Evolutionary conservation across 1,140 invertebrate species (phyloP).

Genomic region (Drosophila quadrilineata): DNA sequence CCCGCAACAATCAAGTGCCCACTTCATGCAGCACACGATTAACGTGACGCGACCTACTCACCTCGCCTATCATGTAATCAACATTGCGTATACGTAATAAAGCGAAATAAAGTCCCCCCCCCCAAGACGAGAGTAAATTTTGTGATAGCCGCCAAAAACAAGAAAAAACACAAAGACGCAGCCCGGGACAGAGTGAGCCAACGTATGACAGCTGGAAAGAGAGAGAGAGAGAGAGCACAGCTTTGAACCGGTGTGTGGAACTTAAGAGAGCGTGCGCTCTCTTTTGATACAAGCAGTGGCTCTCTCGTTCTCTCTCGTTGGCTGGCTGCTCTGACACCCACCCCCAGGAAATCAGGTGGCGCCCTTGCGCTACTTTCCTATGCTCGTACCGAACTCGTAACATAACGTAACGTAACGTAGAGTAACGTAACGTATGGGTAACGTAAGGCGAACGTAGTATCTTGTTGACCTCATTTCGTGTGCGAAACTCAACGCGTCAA

Average conservation of each 20-base stretch:
- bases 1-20: too few species aligned
- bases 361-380: constrained; percentile 74
- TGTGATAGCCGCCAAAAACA: constrained; percentile 32
- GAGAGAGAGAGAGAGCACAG: neutral
- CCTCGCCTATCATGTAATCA: constrained; percentile 61
- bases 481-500: constrained; percentile 77
- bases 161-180: too few species aligned
- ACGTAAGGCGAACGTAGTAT: too few species aligned
- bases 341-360: constrained; percentile 52
- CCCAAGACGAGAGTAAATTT: neutral
- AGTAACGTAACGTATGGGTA: constrained; percentile 68
- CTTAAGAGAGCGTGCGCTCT: constrained; percentile 15
- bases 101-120: too few species aligned
- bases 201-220: neutral
- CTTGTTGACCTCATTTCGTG: constrained; percentile 81
- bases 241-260: constrained; percentile 41
- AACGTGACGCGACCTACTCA: constrained; percentile 44
- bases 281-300: neutral
- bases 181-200: constrained; percentile 1
- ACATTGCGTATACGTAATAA: constrained; percentile 55
- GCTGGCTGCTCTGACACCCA: constrained; percentile 28
- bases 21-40: neutral
- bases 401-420: constrained; percentile 54
- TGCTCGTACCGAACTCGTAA: constrained; percentile 29
- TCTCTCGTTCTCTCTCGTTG: neutral